Conservation (phyloP, 2,888 invertebrate species). For the Cecidostiba fungosa region DNA sequence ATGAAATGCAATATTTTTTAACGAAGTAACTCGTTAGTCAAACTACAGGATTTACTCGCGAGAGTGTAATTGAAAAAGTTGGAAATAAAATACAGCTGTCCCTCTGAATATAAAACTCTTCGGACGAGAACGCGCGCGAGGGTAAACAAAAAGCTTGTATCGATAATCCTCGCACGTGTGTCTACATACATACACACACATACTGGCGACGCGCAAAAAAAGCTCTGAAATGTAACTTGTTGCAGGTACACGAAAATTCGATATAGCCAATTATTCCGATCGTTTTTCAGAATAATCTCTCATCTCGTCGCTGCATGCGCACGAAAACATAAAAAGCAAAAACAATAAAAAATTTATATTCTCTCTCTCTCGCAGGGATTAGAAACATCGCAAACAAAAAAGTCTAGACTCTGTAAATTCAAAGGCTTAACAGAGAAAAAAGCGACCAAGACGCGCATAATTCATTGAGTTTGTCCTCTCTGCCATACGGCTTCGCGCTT, state of each 20-base stretch:
- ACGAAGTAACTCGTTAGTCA: not conserved
- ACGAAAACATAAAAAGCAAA: too few relatives aligned
- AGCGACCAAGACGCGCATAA: constrained; percentile 32
- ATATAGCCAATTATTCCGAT: not conserved
- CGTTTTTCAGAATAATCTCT: not conserved
- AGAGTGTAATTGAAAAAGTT: constrained; percentile 1
- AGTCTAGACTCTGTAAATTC: not conserved
- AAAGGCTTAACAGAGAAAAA: constrained; percentile 18
- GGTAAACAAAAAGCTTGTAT: constrained; percentile 10
- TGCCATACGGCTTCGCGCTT: constrained; percentile 5
- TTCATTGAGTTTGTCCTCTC: constrained; percentile 40
- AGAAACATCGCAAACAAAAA: not conserved
- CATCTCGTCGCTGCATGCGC: not conserved
- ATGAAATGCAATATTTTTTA: not conserved
- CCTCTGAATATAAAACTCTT: not conserved
- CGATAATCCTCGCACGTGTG: not conserved
- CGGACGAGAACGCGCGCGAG: not conserved
- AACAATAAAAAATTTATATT: not conserved
- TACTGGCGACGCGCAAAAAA: not conserved
- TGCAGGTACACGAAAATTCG: not conserved
- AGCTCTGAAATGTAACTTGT: not conserved
- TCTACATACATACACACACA: not conserved
- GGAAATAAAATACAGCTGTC: not conserved
- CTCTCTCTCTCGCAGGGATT: not conserved
- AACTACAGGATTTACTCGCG: not conserved